Conservation (phyloP, 1,140 invertebrate species). For the Drosophila kurseongensis region DNA sequence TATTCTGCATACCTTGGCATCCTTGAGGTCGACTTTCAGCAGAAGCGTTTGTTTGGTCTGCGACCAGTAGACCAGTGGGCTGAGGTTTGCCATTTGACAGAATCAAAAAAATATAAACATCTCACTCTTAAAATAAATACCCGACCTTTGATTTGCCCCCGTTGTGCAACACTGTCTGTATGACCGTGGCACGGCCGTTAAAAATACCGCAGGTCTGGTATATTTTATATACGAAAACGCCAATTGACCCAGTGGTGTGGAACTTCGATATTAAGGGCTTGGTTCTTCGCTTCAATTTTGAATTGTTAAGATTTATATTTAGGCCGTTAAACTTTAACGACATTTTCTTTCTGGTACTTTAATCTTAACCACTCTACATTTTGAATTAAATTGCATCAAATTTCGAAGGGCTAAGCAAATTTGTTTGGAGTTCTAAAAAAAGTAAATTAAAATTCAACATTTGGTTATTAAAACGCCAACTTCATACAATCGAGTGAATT, state of each 20-base stretch:
- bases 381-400: too few species aligned
- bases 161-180: conserved; percentile 1
- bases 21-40: conserved; percentile 93
- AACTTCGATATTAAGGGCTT: neutral
- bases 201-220: neutral
- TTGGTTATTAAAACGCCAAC: too few species aligned
- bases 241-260: neutral
- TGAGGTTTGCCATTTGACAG: conserved; percentile 81
- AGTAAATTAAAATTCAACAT: too few species aligned
- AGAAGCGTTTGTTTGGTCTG: conserved; percentile 92
- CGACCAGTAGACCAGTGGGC: conserved; percentile 97
- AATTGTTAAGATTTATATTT: too few species aligned
- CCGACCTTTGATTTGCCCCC: conserved; percentile 1
- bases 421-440: too few species aligned
- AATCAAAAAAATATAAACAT: conserved; percentile 27
- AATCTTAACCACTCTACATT: too few species aligned
- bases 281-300: neutral
- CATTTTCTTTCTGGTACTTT: too few species aligned
- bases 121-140: neutral
- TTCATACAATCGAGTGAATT: too few species aligned
- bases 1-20: conserved; percentile 85
- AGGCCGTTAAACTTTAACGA: neutral
- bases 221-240: neutral
- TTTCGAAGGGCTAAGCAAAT: too few species aligned
- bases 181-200: neutral